Evolutionary conservation across 2,113 vertebrate species (phyloP), one percentile per base, ranked within the genome.

Genomic region (Craseonycteris thonglongyai): DNA sequence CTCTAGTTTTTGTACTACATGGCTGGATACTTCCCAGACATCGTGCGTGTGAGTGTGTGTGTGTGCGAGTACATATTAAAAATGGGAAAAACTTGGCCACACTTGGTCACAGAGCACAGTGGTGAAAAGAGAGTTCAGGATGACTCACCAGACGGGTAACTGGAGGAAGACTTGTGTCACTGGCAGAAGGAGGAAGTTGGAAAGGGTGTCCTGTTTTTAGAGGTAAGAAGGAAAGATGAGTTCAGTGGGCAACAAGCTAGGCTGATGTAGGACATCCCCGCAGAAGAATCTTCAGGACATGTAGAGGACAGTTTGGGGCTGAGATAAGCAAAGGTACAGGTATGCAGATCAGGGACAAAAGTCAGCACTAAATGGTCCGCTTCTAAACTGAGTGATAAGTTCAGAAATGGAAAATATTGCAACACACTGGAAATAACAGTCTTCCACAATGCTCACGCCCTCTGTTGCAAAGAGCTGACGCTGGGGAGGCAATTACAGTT

Each of bases 61-160:
- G n/a, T n/a, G n/a, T n/a, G n/a, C n/a, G n/a, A 74, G 79, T 61
- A 80, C 35, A 61, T 9, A 26, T 22, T 33, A 18, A 47, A 47
- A 42, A 51, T 1, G 58, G 65, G 38, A 88, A 84, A 30, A 82
- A 78, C 40, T 56, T 88, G 63, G 71, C 45, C 40, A 54, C 30
- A 78, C 40, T 56, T 88, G 63, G 71, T 45, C 40, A 54, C 30
- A 56, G 38, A 47, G 14, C 24, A 28, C 26, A 38, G 88, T 40
- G 30, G 81, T 56, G 51, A 92, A 78, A 84, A 68, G 35, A 1
- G 8, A 54, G 40, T 54, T 82, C 42, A 47, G 82, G 35, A 3
- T 97, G 95, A 95, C 79, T 95, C 95, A 96, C 33, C 15, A n/a
- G 13, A 13, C 2, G 0, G 56, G 69, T 88, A 91, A 86, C 79